These are phyloP conservation scores for Esox niger DNA, from an alignment of 2,113 vertebrate species.

Conservation along the genomic window DNA sequence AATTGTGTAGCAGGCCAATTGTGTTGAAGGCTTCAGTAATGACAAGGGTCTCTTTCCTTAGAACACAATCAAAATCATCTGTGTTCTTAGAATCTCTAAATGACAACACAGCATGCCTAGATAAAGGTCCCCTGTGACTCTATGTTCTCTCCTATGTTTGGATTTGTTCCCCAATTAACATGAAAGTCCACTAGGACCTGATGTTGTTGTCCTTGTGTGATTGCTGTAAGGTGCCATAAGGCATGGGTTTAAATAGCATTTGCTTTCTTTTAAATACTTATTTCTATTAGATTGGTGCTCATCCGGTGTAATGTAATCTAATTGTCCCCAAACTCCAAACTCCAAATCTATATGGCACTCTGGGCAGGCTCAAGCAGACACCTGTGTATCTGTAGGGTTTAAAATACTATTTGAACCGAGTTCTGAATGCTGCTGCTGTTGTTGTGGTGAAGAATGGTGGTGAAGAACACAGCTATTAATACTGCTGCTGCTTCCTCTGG, in stretches of 20 bases:
- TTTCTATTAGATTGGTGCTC: no score
- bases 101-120: constrained; percentile 14
- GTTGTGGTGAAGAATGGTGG: constrained; percentile 42
- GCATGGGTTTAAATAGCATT: no score
- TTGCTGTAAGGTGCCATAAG: no score
- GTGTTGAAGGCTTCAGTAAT: no score
- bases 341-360: no score
- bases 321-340: no score
- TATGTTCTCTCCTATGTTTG: background rate
- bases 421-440: constrained; percentile 48
- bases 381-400: no score
- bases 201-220: constrained; percentile 29
- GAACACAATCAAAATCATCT: background rate
- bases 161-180: constrained; percentile 38
- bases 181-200: constrained; percentile 44
- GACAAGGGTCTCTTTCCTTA: no score
- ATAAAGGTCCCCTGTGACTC: constrained; percentile 17
- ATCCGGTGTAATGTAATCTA: no score
- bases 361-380: no score
- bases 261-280: no score
- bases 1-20: no score
- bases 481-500: constrained; percentile 45
- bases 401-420: background rate
- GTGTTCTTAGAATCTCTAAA: background rate
- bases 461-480: constrained; percentile 58